Percentiles rank a stretch among this genome's conserved stretches.
Evolutionary conservation across 2,888 invertebrate genomes (phyloP).

Genomic region (Pollenia amentaria): DNA sequence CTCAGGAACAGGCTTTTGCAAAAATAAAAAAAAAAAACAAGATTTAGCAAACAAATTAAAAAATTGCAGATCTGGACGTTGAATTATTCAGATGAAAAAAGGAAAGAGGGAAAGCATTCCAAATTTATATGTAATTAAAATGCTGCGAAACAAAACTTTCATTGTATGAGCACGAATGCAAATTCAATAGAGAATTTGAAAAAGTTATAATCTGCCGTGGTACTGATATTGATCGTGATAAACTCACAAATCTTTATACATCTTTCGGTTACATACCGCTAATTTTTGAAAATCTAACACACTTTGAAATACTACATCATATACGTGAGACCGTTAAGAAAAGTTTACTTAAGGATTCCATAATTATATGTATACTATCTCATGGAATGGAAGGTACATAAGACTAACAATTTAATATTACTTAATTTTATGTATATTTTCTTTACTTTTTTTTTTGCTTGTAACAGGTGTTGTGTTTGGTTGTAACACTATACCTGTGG

Average conservation of each 20-base stretch:
- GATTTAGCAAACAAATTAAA: too few relatives aligned
- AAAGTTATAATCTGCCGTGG: conserved; percentile 75
- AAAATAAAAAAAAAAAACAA: too few relatives aligned
- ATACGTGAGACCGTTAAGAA: conserved; percentile 79
- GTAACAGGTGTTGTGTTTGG: conserved; percentile 85
- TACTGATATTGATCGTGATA: conserved; percentile 80
- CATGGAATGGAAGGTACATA: conserved; percentile 81
- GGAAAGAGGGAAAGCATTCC: too few relatives aligned
- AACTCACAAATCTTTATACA: conserved; percentile 78
- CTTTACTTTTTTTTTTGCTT: not conserved
- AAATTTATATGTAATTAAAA: too few relatives aligned
- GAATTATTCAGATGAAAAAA: too few relatives aligned
- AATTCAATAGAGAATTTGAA: too few relatives aligned
- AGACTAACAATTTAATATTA: not conserved
- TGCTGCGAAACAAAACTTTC: too few relatives aligned
- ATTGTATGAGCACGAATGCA: too few relatives aligned
- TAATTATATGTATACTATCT: conserved; percentile 82
- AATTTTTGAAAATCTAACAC: conserved; percentile 78
- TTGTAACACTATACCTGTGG: conserved; percentile 85
- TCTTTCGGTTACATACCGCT: conserved; percentile 80
- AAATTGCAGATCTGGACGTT: too few relatives aligned
- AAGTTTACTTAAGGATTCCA: conserved; percentile 79
- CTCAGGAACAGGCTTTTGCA: too few relatives aligned
- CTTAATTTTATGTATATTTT: not conserved
- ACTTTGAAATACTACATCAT: conserved; percentile 77